Conservation (phyloP, 2,113 vertebrate genomes). For the Numida meleagris region DNA sequence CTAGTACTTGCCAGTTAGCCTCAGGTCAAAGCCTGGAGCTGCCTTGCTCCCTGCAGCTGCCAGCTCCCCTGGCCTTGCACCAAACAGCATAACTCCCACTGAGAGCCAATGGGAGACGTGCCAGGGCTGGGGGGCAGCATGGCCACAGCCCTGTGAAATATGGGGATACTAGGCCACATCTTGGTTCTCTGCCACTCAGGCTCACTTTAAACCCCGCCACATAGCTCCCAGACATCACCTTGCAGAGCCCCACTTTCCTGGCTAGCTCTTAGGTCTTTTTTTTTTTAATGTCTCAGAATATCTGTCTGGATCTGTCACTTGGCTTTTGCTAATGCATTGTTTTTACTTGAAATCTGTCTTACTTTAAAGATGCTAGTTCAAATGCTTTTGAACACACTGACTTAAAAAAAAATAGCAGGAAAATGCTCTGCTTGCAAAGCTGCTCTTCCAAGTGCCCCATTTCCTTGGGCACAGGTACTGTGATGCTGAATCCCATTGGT, state of each 20-base stretch:
- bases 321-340: background rate
- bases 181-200: background rate
- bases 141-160: background rate
- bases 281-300: background rate
- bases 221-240: accelerated
- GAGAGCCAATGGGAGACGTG: background rate
- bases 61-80: accelerated
- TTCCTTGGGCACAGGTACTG: accelerated
- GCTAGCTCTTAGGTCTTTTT: background rate
- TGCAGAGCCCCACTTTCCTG: background rate
- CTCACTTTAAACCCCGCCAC: accelerated
- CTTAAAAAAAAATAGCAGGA: background rate
- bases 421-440: background rate
- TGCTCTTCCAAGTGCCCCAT: background rate
- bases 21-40: accelerated
- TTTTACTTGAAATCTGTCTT: background rate
- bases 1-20: background rate
- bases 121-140: background rate
- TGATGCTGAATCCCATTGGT: background rate
- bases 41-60: accelerated
- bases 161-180: background rate
- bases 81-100: background rate
- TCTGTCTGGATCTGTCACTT: background rate
- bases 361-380: background rate
- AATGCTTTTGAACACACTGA: background rate